Percentiles rank a stretch among this genome's conserved stretches.
Conservation (phyloP, 2,888 invertebrate genomes). For the Elgonia sp. region DNA sequence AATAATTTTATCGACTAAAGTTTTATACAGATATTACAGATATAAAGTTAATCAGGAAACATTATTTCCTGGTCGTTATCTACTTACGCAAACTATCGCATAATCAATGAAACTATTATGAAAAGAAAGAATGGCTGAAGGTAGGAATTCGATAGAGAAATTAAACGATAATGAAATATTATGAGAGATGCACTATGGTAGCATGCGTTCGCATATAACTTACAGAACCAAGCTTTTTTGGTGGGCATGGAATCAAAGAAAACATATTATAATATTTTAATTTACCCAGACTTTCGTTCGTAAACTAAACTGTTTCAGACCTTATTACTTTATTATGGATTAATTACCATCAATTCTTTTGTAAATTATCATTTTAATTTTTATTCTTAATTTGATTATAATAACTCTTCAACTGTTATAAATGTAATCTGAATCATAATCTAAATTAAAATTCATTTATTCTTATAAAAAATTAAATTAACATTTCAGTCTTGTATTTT, state of each 20-base stretch:
- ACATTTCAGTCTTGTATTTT: too few species aligned
- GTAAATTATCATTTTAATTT: too few species aligned
- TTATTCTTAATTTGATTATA: too few species aligned
- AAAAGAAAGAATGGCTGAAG: background rate
- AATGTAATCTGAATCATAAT: too few species aligned
- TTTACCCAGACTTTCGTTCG: background rate
- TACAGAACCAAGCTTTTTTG: conserved; percentile 85
- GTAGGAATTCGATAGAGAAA: conserved; percentile 33
- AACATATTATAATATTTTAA: conserved; percentile 80
- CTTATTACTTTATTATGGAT: background rate
- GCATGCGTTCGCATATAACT: conserved; percentile 84
- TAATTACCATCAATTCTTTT: too few species aligned
- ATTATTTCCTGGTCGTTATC: too few species aligned
- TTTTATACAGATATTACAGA: too few species aligned
- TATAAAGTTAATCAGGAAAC: too few species aligned
- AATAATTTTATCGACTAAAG: too few species aligned
- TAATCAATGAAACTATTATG: conserved; percentile 41
- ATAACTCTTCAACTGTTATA: too few species aligned
- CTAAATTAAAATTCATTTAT: too few species aligned
- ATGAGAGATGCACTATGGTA: conserved; percentile 75
- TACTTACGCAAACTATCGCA: conserved; percentile 2
- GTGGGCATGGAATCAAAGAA: conserved; percentile 84
- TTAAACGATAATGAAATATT: conserved; percentile 48
- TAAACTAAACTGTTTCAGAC: conserved; percentile 9
- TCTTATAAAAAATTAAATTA: too few species aligned